Evolutionary conservation across 2,888 invertebrate genomes (phyloP), one percentile per base, ranked within the genome.

Genomic region (Bembecia ichneumoniformis): DNA sequence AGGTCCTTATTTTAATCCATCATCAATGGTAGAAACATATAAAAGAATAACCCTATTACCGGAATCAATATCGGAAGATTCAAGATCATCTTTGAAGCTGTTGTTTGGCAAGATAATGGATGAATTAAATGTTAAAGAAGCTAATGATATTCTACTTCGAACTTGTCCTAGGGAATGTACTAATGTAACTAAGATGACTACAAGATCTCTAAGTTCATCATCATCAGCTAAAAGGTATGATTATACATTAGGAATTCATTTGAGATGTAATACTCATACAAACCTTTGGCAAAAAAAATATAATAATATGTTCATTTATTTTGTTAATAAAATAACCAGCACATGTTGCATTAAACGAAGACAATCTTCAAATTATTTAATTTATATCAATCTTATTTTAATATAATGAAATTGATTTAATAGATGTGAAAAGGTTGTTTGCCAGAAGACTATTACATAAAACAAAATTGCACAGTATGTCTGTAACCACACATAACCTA

Each of bases 111-210:
- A 82, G 64, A 80, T 90, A 15, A 79, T 93, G 61, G 92, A 92
- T 60, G 95, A 96, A 71, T 82, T 96, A 47, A 91, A 86, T 54
- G 79, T 90, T 28, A 89, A 90, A 56, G 94, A 95, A 82, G 96
- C 96, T 0, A 94, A 95, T 74, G 93, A 94, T 58, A 92, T 96
- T 56, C 83, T 96, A 54, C 90, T 95, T 3, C 90, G 92, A 60
- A 92, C 94, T 17, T 93, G 93, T 57, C 91, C 92, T 40, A 89
- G 88, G 71, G 90, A 91, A 63, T 75, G 64, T 50, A 82, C 74
- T 63, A 82, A 70, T 70, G 71, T 74, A 43, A 57, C 77, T 46
- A 86, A 78, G 67, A 80, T 84, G 70, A 66, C 74, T 44, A 87
- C 86, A 3, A 78, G 86, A 66, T 80, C 78, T 40, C 55, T 68